These are phyloP conservation scores for Ophion obscuratus DNA, from an alignment of 2,888 invertebrate species.

Conservation along the genomic window DNA sequence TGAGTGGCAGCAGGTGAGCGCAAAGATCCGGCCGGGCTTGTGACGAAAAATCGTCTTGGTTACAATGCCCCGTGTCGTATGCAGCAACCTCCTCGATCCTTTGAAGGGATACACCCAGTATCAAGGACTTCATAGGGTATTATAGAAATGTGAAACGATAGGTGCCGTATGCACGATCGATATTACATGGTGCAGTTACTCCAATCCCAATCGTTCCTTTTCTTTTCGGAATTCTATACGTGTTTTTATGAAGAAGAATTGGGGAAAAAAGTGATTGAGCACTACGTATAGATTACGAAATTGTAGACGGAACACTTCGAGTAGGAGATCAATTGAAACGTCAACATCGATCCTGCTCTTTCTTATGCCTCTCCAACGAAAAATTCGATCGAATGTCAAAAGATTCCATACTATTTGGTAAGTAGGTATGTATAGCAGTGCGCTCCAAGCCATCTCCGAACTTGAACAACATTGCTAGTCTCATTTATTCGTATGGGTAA, in stretches of 20 bases:
- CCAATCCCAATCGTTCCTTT: conserved; percentile 11
- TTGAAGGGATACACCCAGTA: conserved; percentile 32
- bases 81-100: conserved; percentile 38
- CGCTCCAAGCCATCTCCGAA: no score
- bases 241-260: background rate
- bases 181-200: background rate
- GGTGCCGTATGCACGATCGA: conserved; percentile 42
- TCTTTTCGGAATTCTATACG: conserved; percentile 30
- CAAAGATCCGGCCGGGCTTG: conserved; percentile 32
- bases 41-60: conserved; percentile 50
- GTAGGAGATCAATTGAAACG: background rate
- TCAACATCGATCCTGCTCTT: background rate
- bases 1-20: conserved; percentile 13
- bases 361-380: background rate
- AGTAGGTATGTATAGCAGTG: no score
- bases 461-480: no score
- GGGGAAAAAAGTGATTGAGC: background rate
- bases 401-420: background rate
- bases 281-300: background rate
- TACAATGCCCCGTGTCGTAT: conserved; percentile 49
- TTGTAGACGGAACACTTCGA: background rate
- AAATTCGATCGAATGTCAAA: background rate
- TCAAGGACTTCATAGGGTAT: conserved; percentile 47
- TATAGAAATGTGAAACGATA: conserved; percentile 69
- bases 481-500: no score